Evolutionary conservation across 2,888 invertebrate species (phyloP).

Genomic region (Tupiocoris notatus): DNA sequence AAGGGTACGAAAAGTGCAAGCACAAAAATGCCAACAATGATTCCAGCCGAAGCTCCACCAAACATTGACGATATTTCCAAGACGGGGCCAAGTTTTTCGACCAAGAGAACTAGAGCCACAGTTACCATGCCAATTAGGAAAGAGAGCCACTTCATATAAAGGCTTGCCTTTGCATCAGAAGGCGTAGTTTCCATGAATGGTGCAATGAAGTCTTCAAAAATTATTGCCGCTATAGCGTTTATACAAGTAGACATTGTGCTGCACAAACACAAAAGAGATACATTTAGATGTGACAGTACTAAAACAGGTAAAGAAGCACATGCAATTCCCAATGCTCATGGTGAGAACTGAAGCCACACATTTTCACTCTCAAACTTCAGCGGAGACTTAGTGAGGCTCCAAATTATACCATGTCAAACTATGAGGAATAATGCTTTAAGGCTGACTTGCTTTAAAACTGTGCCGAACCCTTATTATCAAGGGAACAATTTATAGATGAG

Average conservation of each 20-base stretch:
- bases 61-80: conserved; percentile 59
- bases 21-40: conserved; percentile 66
- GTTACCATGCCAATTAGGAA: conserved; percentile 58
- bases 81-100: conserved; percentile 50
- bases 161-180: conserved; percentile 59
- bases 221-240: conserved; percentile 64
- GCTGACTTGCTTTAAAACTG: no score
- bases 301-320: no score
- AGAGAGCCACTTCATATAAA: conserved; percentile 62
- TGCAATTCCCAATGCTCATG: no score
- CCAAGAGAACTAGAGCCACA: conserved; percentile 54
- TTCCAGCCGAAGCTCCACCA: conserved; percentile 65
- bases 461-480: no score
- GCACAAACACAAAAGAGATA: no score
- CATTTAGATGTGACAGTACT: no score
- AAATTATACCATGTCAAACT: no score
- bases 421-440: no score
- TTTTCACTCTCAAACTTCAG: no score
- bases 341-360: no score
- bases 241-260: conserved; percentile 65
- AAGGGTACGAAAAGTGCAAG: conserved; percentile 68
- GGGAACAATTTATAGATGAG: no score
- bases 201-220: conserved; percentile 66
- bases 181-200: conserved; percentile 58
- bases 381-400: no score